A percentile compares a stretch with the other conserved stretches of the same genome.
Conservation (phyloP, 30 jellyfish, hydroid and myxozoan species). For the Hydractinia echinata region DNA sequence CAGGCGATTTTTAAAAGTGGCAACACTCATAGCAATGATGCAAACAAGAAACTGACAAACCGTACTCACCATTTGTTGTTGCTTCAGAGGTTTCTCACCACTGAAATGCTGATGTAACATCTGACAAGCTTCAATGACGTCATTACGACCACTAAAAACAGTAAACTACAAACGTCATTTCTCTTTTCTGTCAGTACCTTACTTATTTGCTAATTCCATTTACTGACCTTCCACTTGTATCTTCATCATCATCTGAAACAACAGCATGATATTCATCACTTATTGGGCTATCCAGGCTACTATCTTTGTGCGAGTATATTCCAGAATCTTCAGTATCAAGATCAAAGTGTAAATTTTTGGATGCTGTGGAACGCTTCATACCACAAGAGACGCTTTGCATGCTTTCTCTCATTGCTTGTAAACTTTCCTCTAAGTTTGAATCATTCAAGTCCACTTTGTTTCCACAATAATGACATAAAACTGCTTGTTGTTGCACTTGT, state of each 20-base stretch:
- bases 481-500: slow-evolving; percentile 43
- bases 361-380: slow-evolving; percentile 27
- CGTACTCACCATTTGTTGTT: slow-evolving; percentile 73
- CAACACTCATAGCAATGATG: too few relatives aligned
- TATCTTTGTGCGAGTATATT: neutral
- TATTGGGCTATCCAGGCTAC: slow-evolving; percentile 3
- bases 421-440: slow-evolving; percentile 45
- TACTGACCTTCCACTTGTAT: neutral
- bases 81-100: slow-evolving; percentile 80
- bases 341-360: slow-evolving; percentile 14
- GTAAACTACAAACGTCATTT: neutral
- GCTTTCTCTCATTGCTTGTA: slow-evolving; percentile 63
- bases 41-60: neutral
- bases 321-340: slow-evolving; percentile 12
- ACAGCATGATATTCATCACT: slow-evolving; percentile 25
- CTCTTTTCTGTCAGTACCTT: too few relatives aligned
- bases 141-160: slow-evolving; percentile 53
- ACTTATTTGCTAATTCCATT: too few relatives aligned
- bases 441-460: slow-evolving; percentile 69
- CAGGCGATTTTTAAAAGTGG: too few relatives aligned
- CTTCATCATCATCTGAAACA: slow-evolving; percentile 28
- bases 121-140: slow-evolving; percentile 80
- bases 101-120: slow-evolving; percentile 80
- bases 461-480: slow-evolving; percentile 79
- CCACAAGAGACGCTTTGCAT: slow-evolving; percentile 29